Percentiles rank a stretch among this genome's conserved stretches.
Evolutionary conservation across 2,888 invertebrate species (phyloP).

Genomic region (Pharmacophagus antenor): DNA sequence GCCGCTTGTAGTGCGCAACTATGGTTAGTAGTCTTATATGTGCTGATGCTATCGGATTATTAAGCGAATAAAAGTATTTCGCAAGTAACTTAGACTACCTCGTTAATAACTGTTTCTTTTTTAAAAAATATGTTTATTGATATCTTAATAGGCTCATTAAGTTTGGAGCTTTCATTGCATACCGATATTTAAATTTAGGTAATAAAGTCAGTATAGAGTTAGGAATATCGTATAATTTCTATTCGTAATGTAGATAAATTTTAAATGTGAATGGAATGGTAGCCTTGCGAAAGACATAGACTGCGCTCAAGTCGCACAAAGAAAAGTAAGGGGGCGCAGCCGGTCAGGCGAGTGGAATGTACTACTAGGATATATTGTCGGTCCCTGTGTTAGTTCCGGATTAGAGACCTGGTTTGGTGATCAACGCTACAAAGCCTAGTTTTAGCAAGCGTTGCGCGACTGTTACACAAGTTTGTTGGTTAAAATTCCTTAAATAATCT

Average conservation of each 20-base stretch:
- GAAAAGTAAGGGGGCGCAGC: constrained; percentile 37
- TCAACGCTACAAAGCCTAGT: not conserved
- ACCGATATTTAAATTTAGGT: constrained; percentile 17
- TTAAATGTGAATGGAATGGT: constrained; percentile 44
- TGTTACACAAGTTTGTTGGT: not conserved
- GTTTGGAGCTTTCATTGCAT: constrained; percentile 2
- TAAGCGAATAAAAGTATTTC: constrained; percentile 8
- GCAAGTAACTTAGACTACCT: constrained; percentile 10
- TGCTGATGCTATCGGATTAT: constrained; percentile 34
- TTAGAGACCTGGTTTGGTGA: constrained; percentile 2
- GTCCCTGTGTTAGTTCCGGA: constrained; percentile 22
- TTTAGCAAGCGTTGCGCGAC: constrained; percentile 8
- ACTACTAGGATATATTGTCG: constrained; percentile 31
- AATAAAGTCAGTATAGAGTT: constrained; percentile 18
- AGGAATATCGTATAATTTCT: constrained; percentile 18
- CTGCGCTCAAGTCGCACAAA: constrained; percentile 38
- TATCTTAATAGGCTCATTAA: not conserved
- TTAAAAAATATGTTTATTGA: not conserved
- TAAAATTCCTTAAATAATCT: not conserved
- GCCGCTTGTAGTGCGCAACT: constrained; percentile 65
- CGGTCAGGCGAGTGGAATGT: constrained; percentile 29
- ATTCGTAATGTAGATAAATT: constrained; percentile 23
- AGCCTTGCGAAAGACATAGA: constrained; percentile 39
- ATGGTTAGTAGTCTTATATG: constrained; percentile 36
- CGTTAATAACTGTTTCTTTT: not conserved